A percentile compares a stretch with the other conserved stretches of the same genome.
Evolutionary conservation across 1,140 invertebrate genomes (phyloP).

Genomic region (Pseudobourletiella spinata): DNA sequence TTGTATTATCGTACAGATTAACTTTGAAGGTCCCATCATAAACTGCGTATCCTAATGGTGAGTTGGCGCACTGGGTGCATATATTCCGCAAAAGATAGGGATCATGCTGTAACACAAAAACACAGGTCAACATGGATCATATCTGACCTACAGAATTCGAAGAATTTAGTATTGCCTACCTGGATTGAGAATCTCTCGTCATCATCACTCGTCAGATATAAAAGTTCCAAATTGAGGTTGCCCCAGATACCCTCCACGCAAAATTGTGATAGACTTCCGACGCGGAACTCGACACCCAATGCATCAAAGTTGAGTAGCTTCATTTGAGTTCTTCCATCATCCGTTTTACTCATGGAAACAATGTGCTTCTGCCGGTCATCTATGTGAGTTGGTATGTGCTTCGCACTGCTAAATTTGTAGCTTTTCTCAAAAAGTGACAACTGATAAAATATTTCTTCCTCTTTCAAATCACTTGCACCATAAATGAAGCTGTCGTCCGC

Average conservation of each 20-base stretch:
- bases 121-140: too few species aligned
- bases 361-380: conserved; percentile 4
- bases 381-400: not conserved
- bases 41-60: conserved; percentile 49
- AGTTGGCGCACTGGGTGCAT: conserved; percentile 48
- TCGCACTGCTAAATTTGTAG: conserved; percentile 8
- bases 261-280: conserved; percentile 43
- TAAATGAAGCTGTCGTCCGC: not conserved
- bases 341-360: conserved; percentile 6
- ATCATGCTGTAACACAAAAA: conserved; percentile 42
- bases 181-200: conserved; percentile 50
- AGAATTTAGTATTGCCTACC: too few species aligned
- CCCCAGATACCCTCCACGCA: conserved; percentile 47
- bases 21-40: conserved; percentile 37
- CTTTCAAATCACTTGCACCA: conserved; percentile 1
- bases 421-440: conserved; percentile 9
- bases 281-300: conserved; percentile 35
- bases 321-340: not conserved
- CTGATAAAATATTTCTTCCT: conserved; percentile 18
- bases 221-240: conserved; percentile 46
- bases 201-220: conserved; percentile 51
- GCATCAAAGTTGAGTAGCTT: conserved; percentile 6
- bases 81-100: conserved; percentile 46
- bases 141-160: too few species aligned
- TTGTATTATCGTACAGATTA: not conserved